These are phyloP conservation scores for Trissoscelio sp. DNA, from an alignment of 2,888 invertebrate genomes.

Conservation along the genomic window DNA sequence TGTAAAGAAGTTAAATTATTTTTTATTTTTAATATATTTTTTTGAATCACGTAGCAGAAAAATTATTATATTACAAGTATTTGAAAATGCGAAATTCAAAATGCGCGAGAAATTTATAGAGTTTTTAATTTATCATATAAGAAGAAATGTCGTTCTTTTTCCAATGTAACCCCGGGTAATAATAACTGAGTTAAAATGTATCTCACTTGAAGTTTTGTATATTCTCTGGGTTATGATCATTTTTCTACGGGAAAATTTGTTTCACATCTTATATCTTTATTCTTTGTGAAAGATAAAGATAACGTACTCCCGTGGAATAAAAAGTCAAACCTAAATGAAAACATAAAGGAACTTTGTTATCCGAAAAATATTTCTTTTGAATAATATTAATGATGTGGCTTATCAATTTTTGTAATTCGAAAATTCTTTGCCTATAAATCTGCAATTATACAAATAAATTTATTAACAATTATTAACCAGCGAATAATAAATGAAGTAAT, in stretches of 20 bases:
- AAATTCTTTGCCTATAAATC: no score
- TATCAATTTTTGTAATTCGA: background rate
- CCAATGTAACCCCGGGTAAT: background rate
- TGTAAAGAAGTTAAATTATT: no score
- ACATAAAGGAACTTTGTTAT: background rate
- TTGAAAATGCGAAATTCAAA: background rate
- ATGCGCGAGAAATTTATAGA: background rate
- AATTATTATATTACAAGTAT: no score
- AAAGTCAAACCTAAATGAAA: background rate
- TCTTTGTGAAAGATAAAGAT: background rate
- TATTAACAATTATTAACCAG: no score
- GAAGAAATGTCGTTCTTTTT: background rate
- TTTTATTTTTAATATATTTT: no score
- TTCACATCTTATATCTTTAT: background rate
- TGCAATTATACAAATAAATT: no score
- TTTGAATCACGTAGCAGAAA: no score
- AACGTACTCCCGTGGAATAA: background rate
- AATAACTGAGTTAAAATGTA: conserved; percentile 8
- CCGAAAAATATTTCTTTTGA: background rate
- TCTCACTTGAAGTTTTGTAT: background rate
- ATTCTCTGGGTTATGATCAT: conserved; percentile 3
- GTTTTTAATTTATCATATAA: background rate
- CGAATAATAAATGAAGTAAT: no score
- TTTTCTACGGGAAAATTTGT: conserved; percentile 3
- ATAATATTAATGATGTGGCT: background rate